Conservation (phyloP, 2,797 vertebrate genomes). For the Salarias fasciatus region DNA sequence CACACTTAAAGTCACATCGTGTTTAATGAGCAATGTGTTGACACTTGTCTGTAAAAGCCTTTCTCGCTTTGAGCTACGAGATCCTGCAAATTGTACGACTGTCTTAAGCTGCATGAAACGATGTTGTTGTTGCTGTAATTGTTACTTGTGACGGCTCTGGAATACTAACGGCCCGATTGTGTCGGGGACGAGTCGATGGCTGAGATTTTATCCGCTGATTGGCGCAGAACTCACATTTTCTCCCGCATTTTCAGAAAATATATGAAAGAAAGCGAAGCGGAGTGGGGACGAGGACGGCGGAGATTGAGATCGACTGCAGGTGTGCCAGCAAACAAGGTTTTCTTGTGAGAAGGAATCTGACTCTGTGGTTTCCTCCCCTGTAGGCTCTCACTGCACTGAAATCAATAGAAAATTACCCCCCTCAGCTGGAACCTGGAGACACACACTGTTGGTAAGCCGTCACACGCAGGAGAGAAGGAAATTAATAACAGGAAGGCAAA, state of each 20-base stretch:
- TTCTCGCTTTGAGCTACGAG: not conserved
- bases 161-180: conserved; percentile 29
- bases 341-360: not conserved
- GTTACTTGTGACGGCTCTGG: conserved; percentile 19
- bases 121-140: conserved; percentile 10
- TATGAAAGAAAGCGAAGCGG: not conserved
- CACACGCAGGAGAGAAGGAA: conserved; percentile 11
- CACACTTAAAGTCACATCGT: conserved; percentile 17
- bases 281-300: not conserved
- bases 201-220: not conserved
- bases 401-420: conserved; percentile 33
- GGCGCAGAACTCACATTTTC: not conserved
- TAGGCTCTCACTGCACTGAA: conserved; percentile 2
- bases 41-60: not conserved
- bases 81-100: not conserved
- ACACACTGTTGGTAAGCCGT: conserved; percentile 2
- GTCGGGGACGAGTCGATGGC: too few relatives aligned
- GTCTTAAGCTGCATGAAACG: conserved; percentile 18
- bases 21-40: not conserved
- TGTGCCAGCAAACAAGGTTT: not conserved
- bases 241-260: not conserved
- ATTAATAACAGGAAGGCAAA: conserved; percentile 15
- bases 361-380: conserved; percentile 9
- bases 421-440: conserved; percentile 30
- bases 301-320: not conserved